Conservation (phyloP, 30 jellyfish, hydroid and myxozoan genomes). For the Aurelia sp. region DNA sequence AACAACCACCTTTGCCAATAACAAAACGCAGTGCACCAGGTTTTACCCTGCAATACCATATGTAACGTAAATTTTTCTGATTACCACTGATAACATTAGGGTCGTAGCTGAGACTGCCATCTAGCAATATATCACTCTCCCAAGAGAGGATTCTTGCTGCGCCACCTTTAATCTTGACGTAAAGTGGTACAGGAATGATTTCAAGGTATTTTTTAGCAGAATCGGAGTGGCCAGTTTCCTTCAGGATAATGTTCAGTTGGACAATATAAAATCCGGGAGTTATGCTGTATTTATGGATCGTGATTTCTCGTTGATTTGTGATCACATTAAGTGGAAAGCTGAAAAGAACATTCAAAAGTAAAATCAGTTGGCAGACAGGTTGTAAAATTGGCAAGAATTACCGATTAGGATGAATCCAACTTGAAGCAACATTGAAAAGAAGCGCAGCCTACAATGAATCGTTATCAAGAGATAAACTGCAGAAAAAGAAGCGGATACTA, state of each 20-base stretch:
- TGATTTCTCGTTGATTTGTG: slow-evolving; percentile 22
- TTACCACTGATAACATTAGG: slow-evolving; percentile 10
- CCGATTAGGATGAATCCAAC: no score
- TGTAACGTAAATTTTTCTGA: neutral
- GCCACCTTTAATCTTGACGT: slow-evolving; percentile 1
- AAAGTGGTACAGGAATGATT: slow-evolving; percentile 11
- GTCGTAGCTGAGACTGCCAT: no score
- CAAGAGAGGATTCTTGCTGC: slow-evolving; percentile 8
- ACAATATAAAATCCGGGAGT: slow-evolving; percentile 16
- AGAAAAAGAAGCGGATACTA: no score
- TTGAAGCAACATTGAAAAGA: no score
- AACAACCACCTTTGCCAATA: slow-evolving; percentile 40
- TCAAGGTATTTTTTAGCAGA: slow-evolving; percentile 18
- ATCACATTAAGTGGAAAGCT: slow-evolving; percentile 21
- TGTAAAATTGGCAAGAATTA: no score
- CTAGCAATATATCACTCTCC: neutral
- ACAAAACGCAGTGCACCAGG: slow-evolving; percentile 5
- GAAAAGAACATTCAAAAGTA: neutral
- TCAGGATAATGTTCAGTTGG: neutral
- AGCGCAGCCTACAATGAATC: no score
- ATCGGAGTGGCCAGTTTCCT: slow-evolving; percentile 10
- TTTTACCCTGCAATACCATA: slow-evolving; percentile 23
- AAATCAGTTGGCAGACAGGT: no score
- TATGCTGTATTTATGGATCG: slow-evolving; percentile 10
- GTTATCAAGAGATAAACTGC: no score